Evolutionary conservation across 2,888 invertebrate species (phyloP), one percentile per base, ranked within the genome.

Genomic region (Sabellastarte sp.): DNA sequence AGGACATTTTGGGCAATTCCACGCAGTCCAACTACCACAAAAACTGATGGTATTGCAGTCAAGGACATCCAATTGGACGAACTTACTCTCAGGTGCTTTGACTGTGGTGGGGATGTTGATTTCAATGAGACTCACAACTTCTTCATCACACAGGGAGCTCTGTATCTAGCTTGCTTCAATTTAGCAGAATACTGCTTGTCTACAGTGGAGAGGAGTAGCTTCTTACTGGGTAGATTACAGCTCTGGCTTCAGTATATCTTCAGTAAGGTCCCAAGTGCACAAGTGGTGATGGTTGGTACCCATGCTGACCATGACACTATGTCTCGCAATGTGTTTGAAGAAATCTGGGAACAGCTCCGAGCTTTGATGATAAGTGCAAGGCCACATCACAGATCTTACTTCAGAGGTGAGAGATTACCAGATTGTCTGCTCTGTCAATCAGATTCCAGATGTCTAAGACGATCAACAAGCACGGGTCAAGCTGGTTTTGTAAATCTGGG

Each of bases 121-220:
- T 71, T 71, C 59, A 70, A 71, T 63, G 71, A 71, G 50, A 70
- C 68, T 4, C 71, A 71, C 55, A 65, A 64, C n/a, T 71, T 71
- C 63, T 71, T 71, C 65, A 66, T 71, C 26, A 71, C 70, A 2
- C 66, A 65, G 52, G 69, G 69, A 28, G 68, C 70, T 4, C 59
- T 71, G 28, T 71, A 71, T 50, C 57, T 71, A 5, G 65, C 63
- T n/a, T 70, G 69, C 50, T 71, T 71, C 59, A 70, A 71, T 51
- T 33, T 71, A 56, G 66, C 65, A 53, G 71, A 71, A 59, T 70
- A 67, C 64, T 66, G 63, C 32, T 50, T 63, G 56, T 58, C 66
- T 3, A 70, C 66, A 1, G 68, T 71, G 29, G 70, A 71, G 50
- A 60, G 63, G 32, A 55, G 57, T 53, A 66, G 64, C 50, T 70